phyloP scores from a whole-genome alignment of 1,140 invertebrate genomes.

The Rhopalosiphum padi region DNA sequence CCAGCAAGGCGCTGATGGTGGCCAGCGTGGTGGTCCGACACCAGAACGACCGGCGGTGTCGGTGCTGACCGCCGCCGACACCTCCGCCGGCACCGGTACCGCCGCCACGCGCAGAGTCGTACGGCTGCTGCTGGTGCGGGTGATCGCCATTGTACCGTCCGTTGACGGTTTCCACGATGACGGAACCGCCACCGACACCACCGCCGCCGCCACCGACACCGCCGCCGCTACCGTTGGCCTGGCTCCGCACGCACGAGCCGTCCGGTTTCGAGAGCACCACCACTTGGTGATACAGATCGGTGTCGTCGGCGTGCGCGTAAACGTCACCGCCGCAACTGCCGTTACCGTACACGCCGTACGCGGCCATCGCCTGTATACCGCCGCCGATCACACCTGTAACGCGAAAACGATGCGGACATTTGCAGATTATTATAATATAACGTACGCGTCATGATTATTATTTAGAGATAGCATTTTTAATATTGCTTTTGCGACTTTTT shows the following conservation, averaged over 20 bases:
- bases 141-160: conserved; percentile 6
- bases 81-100: neutral
- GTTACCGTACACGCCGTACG: conserved; percentile 44
- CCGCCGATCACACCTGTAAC: neutral
- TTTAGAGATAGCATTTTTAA: too few relatives aligned
- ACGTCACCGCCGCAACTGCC: conserved; percentile 26
- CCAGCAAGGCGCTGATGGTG: conserved; percentile 37
- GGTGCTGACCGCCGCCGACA: neutral
- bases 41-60: conserved; percentile 33
- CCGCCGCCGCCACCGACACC: neutral
- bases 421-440: too few relatives aligned
- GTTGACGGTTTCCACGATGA: neutral
- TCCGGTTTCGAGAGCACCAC: conserved; percentile 54
- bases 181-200: neutral
- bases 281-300: conserved; percentile 46
- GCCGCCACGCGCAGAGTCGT: neutral
- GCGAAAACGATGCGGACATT: neutral
- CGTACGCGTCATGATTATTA: too few relatives aligned
- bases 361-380: neutral
- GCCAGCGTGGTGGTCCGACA: conserved; percentile 46
- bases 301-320: conserved; percentile 39
- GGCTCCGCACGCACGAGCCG: conserved; percentile 40
- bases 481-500: too few relatives aligned
- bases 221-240: neutral
- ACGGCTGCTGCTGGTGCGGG: neutral